phyloP scores from a whole-genome alignment of 1,140 invertebrate species.

The Nylanderia fulva region DNA sequence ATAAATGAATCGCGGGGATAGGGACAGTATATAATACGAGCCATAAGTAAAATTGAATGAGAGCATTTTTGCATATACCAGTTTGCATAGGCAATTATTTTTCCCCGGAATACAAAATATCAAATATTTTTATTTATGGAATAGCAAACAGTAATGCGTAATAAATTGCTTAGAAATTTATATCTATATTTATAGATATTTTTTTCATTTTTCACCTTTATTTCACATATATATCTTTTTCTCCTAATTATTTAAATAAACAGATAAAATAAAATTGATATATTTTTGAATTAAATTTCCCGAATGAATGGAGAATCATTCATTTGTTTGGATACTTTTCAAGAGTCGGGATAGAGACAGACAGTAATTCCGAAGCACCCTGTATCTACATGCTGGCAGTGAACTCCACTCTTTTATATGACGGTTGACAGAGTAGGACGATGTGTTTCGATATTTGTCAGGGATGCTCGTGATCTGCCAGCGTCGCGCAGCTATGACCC shows the following conservation, averaged over 20 bases:
- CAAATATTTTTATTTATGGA: constrained; percentile 10
- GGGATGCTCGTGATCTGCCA: constrained; percentile 4
- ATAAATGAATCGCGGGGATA: not conserved
- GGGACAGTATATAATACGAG: not conserved
- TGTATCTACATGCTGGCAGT: not conserved
- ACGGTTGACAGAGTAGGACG: not conserved
- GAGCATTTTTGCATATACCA: constrained; percentile 16
- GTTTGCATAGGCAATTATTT: constrained; percentile 20
- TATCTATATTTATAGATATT: not conserved
- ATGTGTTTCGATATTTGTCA: constrained; percentile 57
- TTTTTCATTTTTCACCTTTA: not conserved
- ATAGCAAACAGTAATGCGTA: not conserved
- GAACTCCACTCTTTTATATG: not conserved
- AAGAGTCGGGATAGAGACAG: not conserved
- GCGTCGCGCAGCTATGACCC: not conserved
- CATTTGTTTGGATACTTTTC: not conserved
- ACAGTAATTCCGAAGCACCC: not conserved
- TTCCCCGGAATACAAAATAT: not conserved
- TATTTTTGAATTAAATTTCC: not conserved
- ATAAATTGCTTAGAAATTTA: not conserved
- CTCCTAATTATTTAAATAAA: not conserved
- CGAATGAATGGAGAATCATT: not conserved
- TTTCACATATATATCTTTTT: not conserved
- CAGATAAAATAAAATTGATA: not conserved
- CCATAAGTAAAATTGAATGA: constrained; percentile 31